Evolutionary conservation across 1,140 invertebrate genomes (phyloP).

Genomic region (Fopius arisanus): DNA sequence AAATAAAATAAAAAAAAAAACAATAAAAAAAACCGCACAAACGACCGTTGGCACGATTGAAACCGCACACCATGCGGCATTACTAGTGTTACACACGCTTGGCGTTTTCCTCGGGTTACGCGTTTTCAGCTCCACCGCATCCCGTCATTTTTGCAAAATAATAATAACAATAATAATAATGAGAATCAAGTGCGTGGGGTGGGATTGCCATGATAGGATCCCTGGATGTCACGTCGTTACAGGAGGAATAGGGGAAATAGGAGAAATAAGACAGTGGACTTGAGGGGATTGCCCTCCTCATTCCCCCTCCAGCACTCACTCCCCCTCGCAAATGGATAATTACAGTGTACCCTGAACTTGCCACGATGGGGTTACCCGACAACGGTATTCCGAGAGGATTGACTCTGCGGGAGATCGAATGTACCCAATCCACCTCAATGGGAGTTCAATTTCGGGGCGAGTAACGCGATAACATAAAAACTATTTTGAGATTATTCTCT

Average conservation of each 20-base stretch:
- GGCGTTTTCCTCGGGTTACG: conserved; percentile 10
- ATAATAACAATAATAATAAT: not conserved
- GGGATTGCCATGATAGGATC: not conserved
- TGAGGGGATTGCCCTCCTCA: not conserved
- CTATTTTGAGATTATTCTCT: not conserved
- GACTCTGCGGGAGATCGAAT: conserved; percentile 4
- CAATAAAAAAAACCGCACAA: conserved; percentile 13
- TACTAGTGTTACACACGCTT: conserved; percentile 19
- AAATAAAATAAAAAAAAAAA: too few species aligned
- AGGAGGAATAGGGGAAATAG: not conserved
- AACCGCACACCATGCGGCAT: conserved; percentile 17
- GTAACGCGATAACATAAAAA: not conserved
- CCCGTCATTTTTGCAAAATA: not conserved
- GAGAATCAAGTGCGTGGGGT: not conserved
- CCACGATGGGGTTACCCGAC: conserved; percentile 12
- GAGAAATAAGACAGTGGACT: not conserved
- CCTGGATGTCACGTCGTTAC: not conserved
- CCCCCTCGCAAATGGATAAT: not conserved
- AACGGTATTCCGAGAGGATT: conserved; percentile 12
- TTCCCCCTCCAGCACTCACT: not conserved
- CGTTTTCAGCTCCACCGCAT: conserved; percentile 7
- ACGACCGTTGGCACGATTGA: conserved; percentile 16
- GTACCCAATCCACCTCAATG: not conserved
- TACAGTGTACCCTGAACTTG: conserved; percentile 15
- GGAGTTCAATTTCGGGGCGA: conserved; percentile 4